These are phyloP conservation scores for Gadopsis bispinosus DNA, from an alignment of 2,797 vertebrate genomes.

Conservation along the genomic window DNA sequence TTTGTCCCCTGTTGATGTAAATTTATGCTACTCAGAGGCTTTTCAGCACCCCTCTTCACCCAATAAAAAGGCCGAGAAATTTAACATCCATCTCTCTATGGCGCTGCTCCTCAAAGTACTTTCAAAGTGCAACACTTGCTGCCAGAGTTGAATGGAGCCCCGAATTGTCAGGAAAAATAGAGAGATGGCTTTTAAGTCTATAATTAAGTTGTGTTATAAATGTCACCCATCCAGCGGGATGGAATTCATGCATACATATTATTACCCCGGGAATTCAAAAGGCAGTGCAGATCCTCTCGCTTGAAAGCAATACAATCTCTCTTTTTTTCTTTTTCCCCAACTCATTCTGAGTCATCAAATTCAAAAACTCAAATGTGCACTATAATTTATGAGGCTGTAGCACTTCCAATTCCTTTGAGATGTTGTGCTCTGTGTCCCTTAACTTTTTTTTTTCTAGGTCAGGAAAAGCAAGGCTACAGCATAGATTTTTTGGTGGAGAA, in stretches of 20 bases:
- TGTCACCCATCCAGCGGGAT: slow-evolving; percentile 83
- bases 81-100: slow-evolving; percentile 82
- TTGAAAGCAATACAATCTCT: slow-evolving; percentile 82
- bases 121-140: slow-evolving; percentile 83
- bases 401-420: slow-evolving; percentile 74
- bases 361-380: slow-evolving; percentile 76
- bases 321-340: slow-evolving; percentile 57
- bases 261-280: slow-evolving; percentile 85
- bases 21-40: slow-evolving; percentile 81
- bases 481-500: slow-evolving; percentile 19
- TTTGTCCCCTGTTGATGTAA: slow-evolving; percentile 84
- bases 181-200: slow-evolving; percentile 85
- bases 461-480: slow-evolving; percentile 44
- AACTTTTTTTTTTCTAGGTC: slow-evolving; percentile 63
- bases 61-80: slow-evolving; percentile 84
- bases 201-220: slow-evolving; percentile 87
- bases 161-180: slow-evolving; percentile 82
- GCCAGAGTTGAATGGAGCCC: slow-evolving; percentile 80
- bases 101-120: slow-evolving; percentile 80
- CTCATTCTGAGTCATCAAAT: slow-evolving; percentile 78
- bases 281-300: slow-evolving; percentile 74
- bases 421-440: slow-evolving; percentile 60
- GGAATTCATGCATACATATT: slow-evolving; percentile 86
- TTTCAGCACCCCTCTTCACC: slow-evolving; percentile 79
- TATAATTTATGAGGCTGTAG: slow-evolving; percentile 80